Evolutionary conservation across 2,888 invertebrate species (phyloP).

Genomic region (Ophion obscuratus): DNA sequence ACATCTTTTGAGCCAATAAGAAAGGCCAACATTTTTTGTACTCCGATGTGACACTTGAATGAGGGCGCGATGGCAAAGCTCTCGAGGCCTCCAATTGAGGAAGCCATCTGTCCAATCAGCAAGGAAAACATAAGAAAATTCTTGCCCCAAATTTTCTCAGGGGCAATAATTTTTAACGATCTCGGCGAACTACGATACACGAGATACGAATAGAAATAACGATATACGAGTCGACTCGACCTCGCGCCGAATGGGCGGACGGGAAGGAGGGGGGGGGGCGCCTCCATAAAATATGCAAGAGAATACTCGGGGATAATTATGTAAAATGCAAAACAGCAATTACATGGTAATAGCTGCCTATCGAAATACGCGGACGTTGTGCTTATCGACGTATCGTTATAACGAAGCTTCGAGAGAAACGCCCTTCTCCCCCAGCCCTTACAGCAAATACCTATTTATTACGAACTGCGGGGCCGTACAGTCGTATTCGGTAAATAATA

Average conservation of each 20-base stretch:
- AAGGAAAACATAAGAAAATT: neutral
- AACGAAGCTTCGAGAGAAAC: slow-evolving; percentile 23
- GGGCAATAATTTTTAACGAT: slow-evolving; percentile 17
- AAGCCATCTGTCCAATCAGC: neutral
- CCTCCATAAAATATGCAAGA: slow-evolving; percentile 33
- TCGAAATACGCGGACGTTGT: slow-evolving; percentile 16
- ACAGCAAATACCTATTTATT: neutral
- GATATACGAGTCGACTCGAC: slow-evolving; percentile 18
- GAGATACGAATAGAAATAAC: slow-evolving; percentile 12
- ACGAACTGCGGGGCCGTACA: neutral
- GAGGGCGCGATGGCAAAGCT: too few species aligned
- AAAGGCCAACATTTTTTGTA: too few species aligned
- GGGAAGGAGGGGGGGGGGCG: neutral
- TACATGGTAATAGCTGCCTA: slow-evolving; percentile 25
- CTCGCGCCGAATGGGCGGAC: neutral
- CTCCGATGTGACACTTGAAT: too few species aligned
- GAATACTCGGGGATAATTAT: slow-evolving; percentile 41
- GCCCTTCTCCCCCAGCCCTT: neutral
- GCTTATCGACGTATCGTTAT: slow-evolving; percentile 45
- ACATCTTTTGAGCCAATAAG: too few species aligned
- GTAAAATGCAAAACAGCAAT: slow-evolving; percentile 22
- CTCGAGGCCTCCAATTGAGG: neutral
- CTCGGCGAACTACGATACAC: slow-evolving; percentile 8
- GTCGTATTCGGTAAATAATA: neutral
- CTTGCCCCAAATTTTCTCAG: neutral